Base-by-base conservation (phyloP, 2,113 vertebrate species). In the Lepus timidus region DNA sequence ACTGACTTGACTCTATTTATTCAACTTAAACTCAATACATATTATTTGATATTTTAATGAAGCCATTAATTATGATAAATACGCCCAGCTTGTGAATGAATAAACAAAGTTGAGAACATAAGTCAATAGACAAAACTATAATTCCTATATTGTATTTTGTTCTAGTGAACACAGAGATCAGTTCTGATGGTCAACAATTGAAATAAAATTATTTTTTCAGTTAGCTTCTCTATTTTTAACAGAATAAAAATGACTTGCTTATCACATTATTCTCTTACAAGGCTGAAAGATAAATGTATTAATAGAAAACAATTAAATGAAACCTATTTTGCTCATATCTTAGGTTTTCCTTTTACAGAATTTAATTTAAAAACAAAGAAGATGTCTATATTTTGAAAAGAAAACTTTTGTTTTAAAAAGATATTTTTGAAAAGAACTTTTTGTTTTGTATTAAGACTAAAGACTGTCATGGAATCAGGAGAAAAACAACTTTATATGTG, bases 21-120 rank as follows among this genome's bases (percentile, higher is more conserved):
- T 90, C 49, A 87, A 82, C 61, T 90, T 87, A 67, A 31, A 92
- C 65, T 68, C 33, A 89, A 68, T 90, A 92, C 85, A 74, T 79
- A 74, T 31, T 58, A 93, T 55, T 70, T 87, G 55, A 44, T 61
- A 58, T 83, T 88, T 79, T 64, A 86, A 36, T 22, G 49, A 84
- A 39, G 12, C 2, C 51, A 13, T 81, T 88, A 70, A 79, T 91
- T 4, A 20, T 78, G 73, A 74, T 44, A 20, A 68, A 82, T n/a
- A n/a, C 49, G 49, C 58, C 73, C 2, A 88, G 44, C 31, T 91
- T 39, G 33, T 52, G 23, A 84, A 81, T 71, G n/a, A 85, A 83
- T 86, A 70, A 64, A 19, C 14, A 73, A 67, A 93, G 11, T 64
- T 87, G 80, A 74, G 25, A 31, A 29, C 39, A 75, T 36, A 44